These are phyloP conservation scores for Henricia sp. DNA, from an alignment of 53 echinoderm and acorn worm genomes.

Conservation along the genomic window DNA sequence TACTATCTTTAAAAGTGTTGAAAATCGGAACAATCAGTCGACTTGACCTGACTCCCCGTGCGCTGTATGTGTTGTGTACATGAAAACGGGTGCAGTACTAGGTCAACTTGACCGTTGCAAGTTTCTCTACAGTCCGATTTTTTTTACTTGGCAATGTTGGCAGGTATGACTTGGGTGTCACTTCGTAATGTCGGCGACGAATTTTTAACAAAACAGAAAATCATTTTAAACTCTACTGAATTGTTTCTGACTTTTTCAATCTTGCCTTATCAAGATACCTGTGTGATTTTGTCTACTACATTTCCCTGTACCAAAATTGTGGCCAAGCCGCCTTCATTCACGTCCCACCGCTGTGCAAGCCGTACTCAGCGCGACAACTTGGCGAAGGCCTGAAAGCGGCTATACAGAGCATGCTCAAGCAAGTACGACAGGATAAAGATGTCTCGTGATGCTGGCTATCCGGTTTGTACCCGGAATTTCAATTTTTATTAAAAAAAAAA, in stretches of 20 bases:
- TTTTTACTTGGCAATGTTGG: neutral
- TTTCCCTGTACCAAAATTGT: conserved; percentile 84
- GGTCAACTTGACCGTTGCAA: too few species aligned
- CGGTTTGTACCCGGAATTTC: conserved; percentile 20
- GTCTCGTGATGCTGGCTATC: conserved; percentile 47
- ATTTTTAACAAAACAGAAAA: too few species aligned
- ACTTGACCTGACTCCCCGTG: neutral
- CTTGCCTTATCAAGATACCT: conserved; percentile 74
- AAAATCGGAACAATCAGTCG: too few species aligned
- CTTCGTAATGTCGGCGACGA: too few species aligned
- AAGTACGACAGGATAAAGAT: conserved; percentile 27
- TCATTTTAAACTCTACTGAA: neutral
- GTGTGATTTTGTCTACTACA: conserved; percentile 95
- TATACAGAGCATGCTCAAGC: conserved; percentile 82
- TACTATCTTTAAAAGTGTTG: too few species aligned
- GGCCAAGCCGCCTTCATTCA: conserved; percentile 87
- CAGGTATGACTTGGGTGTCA: too few species aligned
- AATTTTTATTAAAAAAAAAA: too few species aligned
- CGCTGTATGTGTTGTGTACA: too few species aligned
- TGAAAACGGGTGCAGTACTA: too few species aligned
- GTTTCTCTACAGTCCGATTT: neutral
- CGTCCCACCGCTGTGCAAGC: conserved; percentile 92
- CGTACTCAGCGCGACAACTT: conserved; percentile 83
- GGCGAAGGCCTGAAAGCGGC: conserved; percentile 79
- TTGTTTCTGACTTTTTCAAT: neutral